Conservation (phyloP, 2,888 invertebrate genomes). For the Branchellion lobata region DNA sequence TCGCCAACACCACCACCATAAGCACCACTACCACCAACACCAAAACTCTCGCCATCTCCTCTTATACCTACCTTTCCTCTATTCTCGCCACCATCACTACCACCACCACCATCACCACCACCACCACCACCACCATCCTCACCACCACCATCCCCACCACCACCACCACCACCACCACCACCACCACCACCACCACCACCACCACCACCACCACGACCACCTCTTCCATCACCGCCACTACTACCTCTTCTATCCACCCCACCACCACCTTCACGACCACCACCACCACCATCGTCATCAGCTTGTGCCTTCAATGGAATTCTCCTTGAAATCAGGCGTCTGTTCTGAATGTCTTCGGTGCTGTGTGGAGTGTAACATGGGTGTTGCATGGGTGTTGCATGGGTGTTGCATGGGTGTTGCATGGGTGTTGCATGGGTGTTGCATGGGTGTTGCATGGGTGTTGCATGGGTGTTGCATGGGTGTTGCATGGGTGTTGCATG, state of each 20-base stretch:
- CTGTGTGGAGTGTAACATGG: no score
- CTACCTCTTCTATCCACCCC: background rate
- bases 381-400: no score
- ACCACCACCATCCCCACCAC: no score
- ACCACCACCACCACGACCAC: background rate
- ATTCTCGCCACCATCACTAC: conserved; percentile 30
- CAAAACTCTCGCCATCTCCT: background rate
- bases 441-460: no score
- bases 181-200: no score
- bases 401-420: no score
- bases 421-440: no score
- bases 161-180: no score
- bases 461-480: no score
- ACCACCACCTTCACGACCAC: background rate
- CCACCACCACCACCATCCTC: conserved; percentile 26
- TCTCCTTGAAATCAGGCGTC: background rate
- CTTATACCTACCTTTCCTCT: background rate
- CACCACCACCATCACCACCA: conserved; percentile 24
- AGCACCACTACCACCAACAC: conserved; percentile 6
- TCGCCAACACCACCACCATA: conserved; percentile 30
- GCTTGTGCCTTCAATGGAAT: background rate
- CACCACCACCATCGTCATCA: background rate
- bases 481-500: no score
- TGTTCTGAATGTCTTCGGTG: background rate
- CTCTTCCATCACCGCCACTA: background rate